These are phyloP conservation scores for Lethenteron camtschaticum DNA, from an alignment of 2,113 vertebrate species.

Conservation along the genomic window DNA sequence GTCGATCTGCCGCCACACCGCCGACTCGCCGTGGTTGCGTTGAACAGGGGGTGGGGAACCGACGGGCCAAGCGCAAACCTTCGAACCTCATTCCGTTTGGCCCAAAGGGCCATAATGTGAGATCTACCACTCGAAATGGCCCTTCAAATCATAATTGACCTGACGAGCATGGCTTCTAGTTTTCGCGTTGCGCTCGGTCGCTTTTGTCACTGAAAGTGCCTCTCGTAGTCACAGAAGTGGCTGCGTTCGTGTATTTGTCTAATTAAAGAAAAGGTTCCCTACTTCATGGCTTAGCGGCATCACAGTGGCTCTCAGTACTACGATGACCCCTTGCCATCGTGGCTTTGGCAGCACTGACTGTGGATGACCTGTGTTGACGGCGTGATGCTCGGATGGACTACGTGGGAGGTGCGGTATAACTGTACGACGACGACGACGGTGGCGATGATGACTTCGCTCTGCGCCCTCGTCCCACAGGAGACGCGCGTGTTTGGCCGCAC, in stretches of 20 bases:
- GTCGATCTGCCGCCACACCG: background rate
- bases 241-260: background rate
- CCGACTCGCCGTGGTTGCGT: background rate
- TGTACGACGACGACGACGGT: background rate
- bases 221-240: background rate
- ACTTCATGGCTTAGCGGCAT: background rate
- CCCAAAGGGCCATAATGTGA: background rate
- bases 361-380: background rate
- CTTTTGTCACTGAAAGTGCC: background rate
- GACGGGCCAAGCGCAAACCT: background rate
- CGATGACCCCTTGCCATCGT: background rate
- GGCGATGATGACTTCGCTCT: background rate
- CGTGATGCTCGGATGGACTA: conserved; percentile 16
- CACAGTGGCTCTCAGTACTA: conserved; percentile 3
- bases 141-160: background rate
- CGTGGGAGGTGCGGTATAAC: conserved; percentile 8
- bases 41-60: background rate
- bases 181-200: background rate
- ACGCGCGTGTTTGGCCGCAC: conserved; percentile 38
- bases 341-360: background rate
- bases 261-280: background rate
- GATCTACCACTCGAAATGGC: background rate
- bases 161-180: too few species aligned
- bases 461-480: conserved; percentile 27
- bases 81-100: background rate